These are phyloP conservation scores for Zygothrica quintamaculata DNA, from an alignment of 2,888 invertebrate genomes.

Conservation along the genomic window DNA sequence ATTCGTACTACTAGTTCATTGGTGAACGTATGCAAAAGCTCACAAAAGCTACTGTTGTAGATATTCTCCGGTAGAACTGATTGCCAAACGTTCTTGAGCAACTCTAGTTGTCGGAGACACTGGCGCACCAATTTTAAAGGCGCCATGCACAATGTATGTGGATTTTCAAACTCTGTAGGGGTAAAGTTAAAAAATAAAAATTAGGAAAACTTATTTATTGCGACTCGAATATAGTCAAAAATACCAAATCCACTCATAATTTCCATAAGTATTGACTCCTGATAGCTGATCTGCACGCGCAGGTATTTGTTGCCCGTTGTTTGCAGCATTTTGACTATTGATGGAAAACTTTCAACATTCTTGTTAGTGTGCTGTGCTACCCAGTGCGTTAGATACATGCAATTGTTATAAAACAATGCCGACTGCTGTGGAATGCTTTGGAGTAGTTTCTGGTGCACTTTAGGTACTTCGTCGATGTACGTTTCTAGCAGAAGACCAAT, in stretches of 20 bases:
- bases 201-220: too few relatives aligned
- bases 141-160: slow-evolving; percentile 79
- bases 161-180: slow-evolving; percentile 73
- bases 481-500: slow-evolving; percentile 87
- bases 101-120: slow-evolving; percentile 92
- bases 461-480: slow-evolving; percentile 91
- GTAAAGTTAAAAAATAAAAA: slow-evolving; percentile 3
- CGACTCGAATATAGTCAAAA: slow-evolving; percentile 36
- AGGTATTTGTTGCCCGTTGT: slow-evolving; percentile 89
- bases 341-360: slow-evolving; percentile 86
- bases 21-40: slow-evolving; percentile 84
- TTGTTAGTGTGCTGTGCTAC: slow-evolving; percentile 86
- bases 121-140: slow-evolving; percentile 91
- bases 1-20: slow-evolving; percentile 85
- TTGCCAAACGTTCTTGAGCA: slow-evolving; percentile 94
- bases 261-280: slow-evolving; percentile 90
- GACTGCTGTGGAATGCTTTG: slow-evolving; percentile 93
- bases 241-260: slow-evolving; percentile 91
- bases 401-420: slow-evolving; percentile 96
- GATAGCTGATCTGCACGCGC: slow-evolving; percentile 89
- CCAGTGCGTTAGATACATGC: slow-evolving; percentile 94
- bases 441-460: slow-evolving; percentile 91
- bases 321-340: slow-evolving; percentile 89
- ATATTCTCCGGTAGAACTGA: slow-evolving; percentile 91
- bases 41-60: slow-evolving; percentile 89